A percentile compares a stretch with the other conserved stretches of the same genome.
These are phyloP conservation scores for Pitangus sulphuratus DNA, from an alignment of 2,797 vertebrate genomes.

Conservation along the genomic window DNA sequence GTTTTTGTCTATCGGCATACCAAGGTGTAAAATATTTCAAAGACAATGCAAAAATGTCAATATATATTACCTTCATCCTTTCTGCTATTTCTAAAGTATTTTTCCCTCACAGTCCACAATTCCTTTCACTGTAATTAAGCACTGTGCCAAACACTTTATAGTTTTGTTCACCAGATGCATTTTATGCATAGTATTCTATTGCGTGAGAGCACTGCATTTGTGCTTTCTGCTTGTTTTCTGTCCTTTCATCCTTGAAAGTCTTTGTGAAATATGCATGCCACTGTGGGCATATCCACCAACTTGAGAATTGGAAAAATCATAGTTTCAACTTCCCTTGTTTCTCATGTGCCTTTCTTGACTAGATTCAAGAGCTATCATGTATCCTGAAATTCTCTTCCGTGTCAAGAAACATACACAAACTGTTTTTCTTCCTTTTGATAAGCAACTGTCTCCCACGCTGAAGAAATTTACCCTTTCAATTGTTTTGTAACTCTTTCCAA, in stretches of 20 bases:
- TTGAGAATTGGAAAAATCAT: neutral
- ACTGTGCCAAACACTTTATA: neutral
- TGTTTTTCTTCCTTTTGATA: neutral
- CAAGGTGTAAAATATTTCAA: neutral
- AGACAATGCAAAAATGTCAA: neutral
- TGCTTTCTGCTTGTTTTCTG: slow-evolving; percentile 3
- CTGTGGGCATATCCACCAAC: neutral
- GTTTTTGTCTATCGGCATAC: neutral
- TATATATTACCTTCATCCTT: neutral
- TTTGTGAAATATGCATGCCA: neutral
- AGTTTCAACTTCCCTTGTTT: neutral
- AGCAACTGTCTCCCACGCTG: neutral
- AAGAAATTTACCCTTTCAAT: neutral
- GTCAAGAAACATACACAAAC: neutral
- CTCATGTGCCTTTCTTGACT: neutral
- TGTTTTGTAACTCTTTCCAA: neutral
- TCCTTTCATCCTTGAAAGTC: neutral
- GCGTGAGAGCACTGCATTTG: neutral
- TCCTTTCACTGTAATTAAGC: slow-evolving; percentile 51
- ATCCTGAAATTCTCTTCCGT: neutral
- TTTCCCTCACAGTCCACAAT: neutral
- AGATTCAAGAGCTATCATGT: neutral
- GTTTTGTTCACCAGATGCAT: neutral
- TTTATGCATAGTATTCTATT: neutral
- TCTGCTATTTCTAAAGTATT: neutral